Evolutionary conservation across 1,140 invertebrate species (phyloP), one percentile per base, ranked within the genome.

Genomic region (Leptinotarsa lineolata): DNA sequence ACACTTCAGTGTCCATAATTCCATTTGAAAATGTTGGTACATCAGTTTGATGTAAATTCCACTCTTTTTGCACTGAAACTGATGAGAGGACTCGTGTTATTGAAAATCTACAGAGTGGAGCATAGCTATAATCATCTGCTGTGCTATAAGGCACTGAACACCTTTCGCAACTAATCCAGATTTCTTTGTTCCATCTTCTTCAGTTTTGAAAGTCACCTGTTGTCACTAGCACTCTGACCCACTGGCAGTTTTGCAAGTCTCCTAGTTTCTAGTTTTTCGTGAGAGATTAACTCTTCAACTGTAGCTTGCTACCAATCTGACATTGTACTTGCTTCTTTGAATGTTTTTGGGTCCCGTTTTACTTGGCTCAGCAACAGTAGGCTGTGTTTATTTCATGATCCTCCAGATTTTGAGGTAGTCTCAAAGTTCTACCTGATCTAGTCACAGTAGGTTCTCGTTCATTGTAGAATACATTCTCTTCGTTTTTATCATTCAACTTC

Each of bases 151-250:
- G 18, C 64, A 69, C 22, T 69, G 72, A 73, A 75, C 79, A 20
- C 79, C 76, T 77, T 73, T 79, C 64, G 74, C 79, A 44, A 82
- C 77, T n/a, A n/a, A n/a, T n/a, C n/a, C n/a, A n/a, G n/a, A n/a
- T n/a, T n/a, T n/a, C n/a, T n/a, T n/a, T n/a, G n/a, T n/a, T n/a
- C n/a, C 30, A 74, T 79, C 66, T 21, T 70, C 58, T 77, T 80
- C 78, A n/a, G 67, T 78, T 71, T 48, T 74, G 54, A 79, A 81
- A 81, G 70, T 76, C 79, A 82, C 58, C 24, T 70, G 15, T 63
- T 77, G 24, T 75, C 73, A 24, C 73, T 73, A 24, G 65, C 30
- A 54, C 22, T 70, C 68, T 72, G 18, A 59, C 64, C 54, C 39
- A 74, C 61, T 72, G 64, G 69, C 54, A 72, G 67, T 15, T 61